A percentile compares a stretch with the other conserved stretches of the same genome.
These are phyloP conservation scores for Heteromyza rotundicornis DNA, from an alignment of 2,888 invertebrate species.

Conservation along the genomic window DNA sequence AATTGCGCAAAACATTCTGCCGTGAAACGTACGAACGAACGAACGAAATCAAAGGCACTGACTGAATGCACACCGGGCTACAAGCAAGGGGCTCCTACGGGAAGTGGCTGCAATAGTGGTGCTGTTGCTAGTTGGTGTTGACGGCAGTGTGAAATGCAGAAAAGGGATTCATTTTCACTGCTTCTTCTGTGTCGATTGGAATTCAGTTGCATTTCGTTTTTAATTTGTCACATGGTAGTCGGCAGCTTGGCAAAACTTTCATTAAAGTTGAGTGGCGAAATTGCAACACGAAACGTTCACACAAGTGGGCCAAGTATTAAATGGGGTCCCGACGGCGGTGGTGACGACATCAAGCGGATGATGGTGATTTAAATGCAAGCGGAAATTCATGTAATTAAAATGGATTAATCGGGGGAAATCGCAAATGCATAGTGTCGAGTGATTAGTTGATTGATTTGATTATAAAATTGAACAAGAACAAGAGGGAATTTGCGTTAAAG, in stretches of 20 bases:
- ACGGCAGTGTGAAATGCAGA: not conserved
- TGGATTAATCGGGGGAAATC: constrained; percentile 12
- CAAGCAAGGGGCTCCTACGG: not conserved
- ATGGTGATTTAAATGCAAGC: not conserved
- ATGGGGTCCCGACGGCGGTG: not conserved
- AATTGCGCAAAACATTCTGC: not conserved
- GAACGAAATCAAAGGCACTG: not conserved
- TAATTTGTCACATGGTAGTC: constrained; percentile 53
- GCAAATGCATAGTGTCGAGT: not conserved
- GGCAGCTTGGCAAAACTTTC: constrained; percentile 37
- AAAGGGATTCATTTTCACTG: not conserved
- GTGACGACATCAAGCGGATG: constrained; percentile 6
- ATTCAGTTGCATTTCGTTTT: constrained; percentile 30
- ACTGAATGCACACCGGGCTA: too few species aligned
- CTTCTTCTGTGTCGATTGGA: not conserved
- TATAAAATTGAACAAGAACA: not conserved
- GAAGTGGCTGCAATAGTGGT: too few species aligned
- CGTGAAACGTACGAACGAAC: too few species aligned
- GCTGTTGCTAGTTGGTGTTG: too few species aligned
- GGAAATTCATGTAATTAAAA: constrained; percentile 20
- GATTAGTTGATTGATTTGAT: not conserved
- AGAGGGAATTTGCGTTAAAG: too few species aligned
- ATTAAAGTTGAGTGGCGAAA: constrained; percentile 40
- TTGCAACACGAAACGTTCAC: constrained; percentile 32
- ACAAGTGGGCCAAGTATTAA: constrained; percentile 17